These are phyloP conservation scores for Nemotelus pantherinus DNA, from an alignment of 2,888 invertebrate genomes.

Conservation along the genomic window DNA sequence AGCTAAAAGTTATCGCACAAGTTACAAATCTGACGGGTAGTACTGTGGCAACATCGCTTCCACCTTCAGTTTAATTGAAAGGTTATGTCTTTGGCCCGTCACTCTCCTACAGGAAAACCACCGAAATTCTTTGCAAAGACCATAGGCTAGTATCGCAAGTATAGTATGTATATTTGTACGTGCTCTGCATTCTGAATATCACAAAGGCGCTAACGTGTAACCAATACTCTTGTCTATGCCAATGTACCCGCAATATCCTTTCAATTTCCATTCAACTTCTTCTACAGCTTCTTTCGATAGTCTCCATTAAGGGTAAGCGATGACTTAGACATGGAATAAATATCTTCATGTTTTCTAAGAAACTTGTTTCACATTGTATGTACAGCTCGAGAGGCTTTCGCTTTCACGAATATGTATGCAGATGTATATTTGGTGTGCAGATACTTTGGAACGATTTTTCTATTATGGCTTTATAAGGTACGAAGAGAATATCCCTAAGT, in stretches of 20 bases:
- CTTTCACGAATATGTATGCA: no score
- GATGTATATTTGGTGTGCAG: no score
- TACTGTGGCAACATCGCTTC: no score
- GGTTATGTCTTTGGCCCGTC: no score
- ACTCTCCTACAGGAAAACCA: not conserved
- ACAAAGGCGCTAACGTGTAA: not conserved
- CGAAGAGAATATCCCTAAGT: no score
- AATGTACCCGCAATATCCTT: constrained; percentile 23
- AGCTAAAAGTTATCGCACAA: no score
- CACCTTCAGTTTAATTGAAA: no score
- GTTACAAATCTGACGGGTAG: no score
- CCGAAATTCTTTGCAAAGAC: constrained; percentile 30
- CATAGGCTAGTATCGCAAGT: constrained; percentile 25
- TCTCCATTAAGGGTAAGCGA: constrained; percentile 40
- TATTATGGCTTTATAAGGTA: no score
- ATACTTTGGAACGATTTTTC: no score
- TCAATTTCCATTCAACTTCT: constrained; percentile 34
- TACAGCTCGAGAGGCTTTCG: no score
- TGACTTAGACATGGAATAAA: constrained; percentile 39
- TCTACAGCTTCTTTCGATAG: constrained; percentile 15
- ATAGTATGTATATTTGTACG: constrained; percentile 3
- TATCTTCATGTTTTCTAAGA: constrained; percentile 1
- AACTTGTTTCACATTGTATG: no score
- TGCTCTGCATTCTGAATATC: constrained; percentile 23
- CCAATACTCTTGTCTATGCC: not conserved